These are phyloP conservation scores for Parotia lawesii DNA, from an alignment of 2,113 vertebrate genomes.

Conservation along the genomic window DNA sequence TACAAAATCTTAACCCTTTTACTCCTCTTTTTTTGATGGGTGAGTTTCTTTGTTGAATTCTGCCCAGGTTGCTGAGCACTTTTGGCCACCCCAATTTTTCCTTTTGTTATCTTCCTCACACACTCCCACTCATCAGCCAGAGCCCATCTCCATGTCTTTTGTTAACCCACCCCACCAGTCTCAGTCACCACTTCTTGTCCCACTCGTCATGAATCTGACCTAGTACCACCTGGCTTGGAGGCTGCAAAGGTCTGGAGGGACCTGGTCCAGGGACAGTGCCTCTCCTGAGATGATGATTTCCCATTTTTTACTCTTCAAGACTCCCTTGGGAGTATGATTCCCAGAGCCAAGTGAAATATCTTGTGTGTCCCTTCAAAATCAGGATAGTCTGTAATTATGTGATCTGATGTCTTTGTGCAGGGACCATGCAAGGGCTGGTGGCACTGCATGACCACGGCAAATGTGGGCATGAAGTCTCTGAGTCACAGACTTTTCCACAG, in stretches of 20 bases:
- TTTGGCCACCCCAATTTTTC: background rate
- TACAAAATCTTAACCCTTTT: background rate
- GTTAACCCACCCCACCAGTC: background rate
- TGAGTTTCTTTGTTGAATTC: background rate
- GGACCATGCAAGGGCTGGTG: background rate
- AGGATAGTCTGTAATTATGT: background rate
- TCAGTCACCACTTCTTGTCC: background rate
- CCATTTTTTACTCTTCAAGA: background rate
- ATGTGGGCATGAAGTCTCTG: background rate
- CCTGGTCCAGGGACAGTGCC: background rate
- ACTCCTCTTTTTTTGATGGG: background rate
- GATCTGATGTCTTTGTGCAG: background rate
- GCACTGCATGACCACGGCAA: rapidly evolving
- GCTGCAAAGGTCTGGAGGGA: background rate
- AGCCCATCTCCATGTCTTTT: background rate
- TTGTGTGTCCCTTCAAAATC: background rate
- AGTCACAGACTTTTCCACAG: background rate
- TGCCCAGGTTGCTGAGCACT: background rate
- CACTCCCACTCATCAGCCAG: background rate
- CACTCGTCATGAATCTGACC: rapidly evolving
- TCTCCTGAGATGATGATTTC: background rate
- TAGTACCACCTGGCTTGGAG: background rate
- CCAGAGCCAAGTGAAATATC: background rate
- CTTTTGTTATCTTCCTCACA: background rate
- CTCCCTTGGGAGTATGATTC: background rate